A percentile compares a stretch with the other conserved stretches of the same genome.
phyloP scores from a whole-genome alignment of 2,888 invertebrate genomes.

The Crepidodera aurea region DNA sequence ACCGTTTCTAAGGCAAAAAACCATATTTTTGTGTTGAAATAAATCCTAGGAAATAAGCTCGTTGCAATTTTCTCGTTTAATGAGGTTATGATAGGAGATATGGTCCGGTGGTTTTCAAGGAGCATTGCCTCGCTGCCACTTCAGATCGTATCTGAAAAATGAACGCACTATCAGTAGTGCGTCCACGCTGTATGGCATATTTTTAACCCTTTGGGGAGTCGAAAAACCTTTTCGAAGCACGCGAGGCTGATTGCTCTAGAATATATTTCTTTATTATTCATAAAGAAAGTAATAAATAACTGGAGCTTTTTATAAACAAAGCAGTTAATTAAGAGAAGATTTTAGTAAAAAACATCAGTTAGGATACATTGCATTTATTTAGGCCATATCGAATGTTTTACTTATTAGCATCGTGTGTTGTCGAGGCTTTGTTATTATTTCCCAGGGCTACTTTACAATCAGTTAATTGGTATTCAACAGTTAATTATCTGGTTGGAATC shows the following conservation, averaged over 20 bases:
- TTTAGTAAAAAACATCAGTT: too few species aligned
- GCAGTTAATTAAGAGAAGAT: too few species aligned
- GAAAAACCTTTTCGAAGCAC: slow-evolving; percentile 14
- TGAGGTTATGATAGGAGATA: slow-evolving; percentile 58
- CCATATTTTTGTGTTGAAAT: slow-evolving; percentile 31
- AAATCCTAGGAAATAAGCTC: slow-evolving; percentile 43
- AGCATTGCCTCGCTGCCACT: slow-evolving; percentile 56
- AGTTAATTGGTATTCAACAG: too few species aligned
- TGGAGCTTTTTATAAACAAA: too few species aligned
- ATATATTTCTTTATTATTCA: slow-evolving; percentile 1
- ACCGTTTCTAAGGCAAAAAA: slow-evolving; percentile 22
- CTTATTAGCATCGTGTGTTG: too few species aligned
- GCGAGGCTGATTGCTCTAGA: slow-evolving; percentile 11
- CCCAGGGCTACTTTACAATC: too few species aligned
- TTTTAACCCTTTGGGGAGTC: slow-evolving; percentile 20
- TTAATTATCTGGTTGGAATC: too few species aligned
- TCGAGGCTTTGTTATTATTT: too few species aligned
- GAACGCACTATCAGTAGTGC: slow-evolving; percentile 51
- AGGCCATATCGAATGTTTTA: too few species aligned
- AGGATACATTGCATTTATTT: too few species aligned
- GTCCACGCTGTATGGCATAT: slow-evolving; percentile 35
- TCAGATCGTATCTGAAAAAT: slow-evolving; percentile 50
- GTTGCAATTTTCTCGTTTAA: slow-evolving; percentile 58
- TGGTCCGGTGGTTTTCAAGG: slow-evolving; percentile 56
- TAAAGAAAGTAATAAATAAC: too few species aligned